A percentile compares a stretch with the other conserved stretches of the same genome.
phyloP scores from a whole-genome alignment of 2,888 invertebrate species.

The Nomada ferruginata region DNA sequence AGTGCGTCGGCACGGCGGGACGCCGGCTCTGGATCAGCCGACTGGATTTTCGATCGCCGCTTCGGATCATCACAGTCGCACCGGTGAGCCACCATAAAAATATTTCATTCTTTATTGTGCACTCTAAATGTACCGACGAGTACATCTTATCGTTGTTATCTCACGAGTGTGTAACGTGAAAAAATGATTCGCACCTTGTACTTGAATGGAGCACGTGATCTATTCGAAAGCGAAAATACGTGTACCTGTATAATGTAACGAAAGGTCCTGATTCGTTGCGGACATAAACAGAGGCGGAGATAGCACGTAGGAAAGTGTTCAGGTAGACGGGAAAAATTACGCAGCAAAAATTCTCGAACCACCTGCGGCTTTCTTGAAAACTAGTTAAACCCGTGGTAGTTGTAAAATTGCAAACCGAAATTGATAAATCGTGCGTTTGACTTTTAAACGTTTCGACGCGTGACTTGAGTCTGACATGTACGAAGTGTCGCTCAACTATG shows the following conservation, averaged over 20 bases:
- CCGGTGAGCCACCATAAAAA: slow-evolving; percentile 46
- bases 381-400: neutral
- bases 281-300: neutral
- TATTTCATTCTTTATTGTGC: neutral
- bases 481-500: slow-evolving; percentile 37
- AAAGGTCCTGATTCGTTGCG: neutral
- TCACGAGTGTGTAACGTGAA: neutral
- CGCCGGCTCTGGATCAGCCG: slow-evolving; percentile 60
- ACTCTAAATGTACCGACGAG: neutral
- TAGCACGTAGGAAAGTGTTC: slow-evolving; percentile 2
- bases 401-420: slow-evolving; percentile 6
- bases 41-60: slow-evolving; percentile 62
- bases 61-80: slow-evolving; percentile 49
- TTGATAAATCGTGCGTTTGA: neutral
- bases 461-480: slow-evolving; percentile 33
- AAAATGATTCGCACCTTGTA: neutral
- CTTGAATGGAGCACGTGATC: slow-evolving; percentile 33
- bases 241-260: neutral
- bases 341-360: neutral
- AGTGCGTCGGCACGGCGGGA: slow-evolving; percentile 57
- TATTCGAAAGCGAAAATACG: neutral
- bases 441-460: slow-evolving; percentile 5
- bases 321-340: neutral
- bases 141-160: neutral
- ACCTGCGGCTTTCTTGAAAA: neutral